Conservation (phyloP, 1,140 invertebrate genomes). For the Drosophila rufa region DNA sequence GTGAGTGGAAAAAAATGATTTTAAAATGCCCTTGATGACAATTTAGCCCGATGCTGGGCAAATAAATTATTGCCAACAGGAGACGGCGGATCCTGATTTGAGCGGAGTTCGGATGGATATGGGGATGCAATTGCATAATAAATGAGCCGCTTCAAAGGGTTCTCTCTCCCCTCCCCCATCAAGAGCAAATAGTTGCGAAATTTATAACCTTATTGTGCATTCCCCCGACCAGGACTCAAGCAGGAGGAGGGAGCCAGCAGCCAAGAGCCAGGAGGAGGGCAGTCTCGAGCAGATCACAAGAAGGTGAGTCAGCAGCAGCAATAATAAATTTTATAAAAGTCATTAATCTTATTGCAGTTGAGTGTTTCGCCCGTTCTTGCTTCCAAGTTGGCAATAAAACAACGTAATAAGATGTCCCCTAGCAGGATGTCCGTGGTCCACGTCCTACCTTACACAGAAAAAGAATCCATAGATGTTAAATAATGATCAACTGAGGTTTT, state of each 20-base stretch:
- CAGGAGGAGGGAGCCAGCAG: too few relatives aligned
- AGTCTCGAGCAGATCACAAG: conserved; percentile 34
- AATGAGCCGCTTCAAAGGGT: conserved; percentile 66
- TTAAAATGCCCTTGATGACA: conserved; percentile 72
- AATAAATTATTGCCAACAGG: conserved; percentile 60
- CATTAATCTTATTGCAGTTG: conserved; percentile 76
- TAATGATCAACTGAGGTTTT: too few relatives aligned
- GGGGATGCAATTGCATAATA: conserved; percentile 71
- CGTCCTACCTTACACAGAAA: not conserved
- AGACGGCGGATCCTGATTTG: conserved; percentile 42
- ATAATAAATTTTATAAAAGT: conserved; percentile 83
- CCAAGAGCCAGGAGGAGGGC: not conserved
- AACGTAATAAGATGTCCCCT: conserved; percentile 77
- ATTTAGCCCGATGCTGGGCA: conserved; percentile 63
- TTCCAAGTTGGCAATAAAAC: conserved; percentile 77
- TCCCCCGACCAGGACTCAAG: conserved; percentile 20
- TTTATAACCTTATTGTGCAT: conserved; percentile 80
- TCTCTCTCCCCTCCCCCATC: not conserved
- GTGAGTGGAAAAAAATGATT: conserved; percentile 49
- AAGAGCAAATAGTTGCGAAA: conserved; percentile 50
- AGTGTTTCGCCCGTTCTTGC: conserved; percentile 37
- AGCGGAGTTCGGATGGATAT: not conserved
- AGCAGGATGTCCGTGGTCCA: not conserved
- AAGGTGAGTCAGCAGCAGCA: conserved; percentile 66
- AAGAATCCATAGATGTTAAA: too few relatives aligned